Evolutionary conservation across 2,113 vertebrate genomes (phyloP), one percentile per base, ranked within the genome.

Genomic region (Ammodytes marinus): DNA sequence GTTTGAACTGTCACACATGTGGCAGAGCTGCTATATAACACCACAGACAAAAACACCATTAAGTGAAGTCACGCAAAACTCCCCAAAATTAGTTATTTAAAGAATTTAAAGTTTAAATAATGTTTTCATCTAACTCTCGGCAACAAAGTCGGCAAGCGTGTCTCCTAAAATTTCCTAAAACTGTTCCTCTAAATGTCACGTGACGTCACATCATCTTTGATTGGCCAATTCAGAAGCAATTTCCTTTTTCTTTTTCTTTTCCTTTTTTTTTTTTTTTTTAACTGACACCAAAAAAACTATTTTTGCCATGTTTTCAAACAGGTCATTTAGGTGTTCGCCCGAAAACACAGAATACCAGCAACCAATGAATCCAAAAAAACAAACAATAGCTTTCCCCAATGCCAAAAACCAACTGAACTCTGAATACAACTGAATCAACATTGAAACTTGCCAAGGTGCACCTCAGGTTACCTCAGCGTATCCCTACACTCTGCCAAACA

Each of bases 401-500:
- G 27, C 27, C 27, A 27, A 27, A 27, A 27, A 27, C 27, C 27
- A 27, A 27, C 27, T n/a, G 27, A 27, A 27, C 27, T 27, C 27
- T 27, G 27, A 27, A 27, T 27, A 27, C 27, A 27, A 5, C n/a
- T 4, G 37, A 13, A 11, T 14, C 63, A 27, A 27, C 27, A 7
- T 1, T 0, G 49, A 50, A 27, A 1, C 27, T 27, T 27, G 63
- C 64, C 69, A 63, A 9, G 5, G 2, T 6, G 42, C 57, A 77
- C 63, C 80, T 82, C 61, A 60, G 54, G 70, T 88, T 70, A 58
- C 71, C 64, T 60, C 74, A 43, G 11, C 0, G 52, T 80, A 58
- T 82, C 73, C 82, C 40, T 4, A 74, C 80, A 6, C 79, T 19
- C 4, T 40, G 78, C 71, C 84, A 68, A 79, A 87, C 67, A 5